Evolutionary conservation across 2,113 vertebrate genomes (phyloP).

Genomic region (Cephalopholis sonnerati): DNA sequence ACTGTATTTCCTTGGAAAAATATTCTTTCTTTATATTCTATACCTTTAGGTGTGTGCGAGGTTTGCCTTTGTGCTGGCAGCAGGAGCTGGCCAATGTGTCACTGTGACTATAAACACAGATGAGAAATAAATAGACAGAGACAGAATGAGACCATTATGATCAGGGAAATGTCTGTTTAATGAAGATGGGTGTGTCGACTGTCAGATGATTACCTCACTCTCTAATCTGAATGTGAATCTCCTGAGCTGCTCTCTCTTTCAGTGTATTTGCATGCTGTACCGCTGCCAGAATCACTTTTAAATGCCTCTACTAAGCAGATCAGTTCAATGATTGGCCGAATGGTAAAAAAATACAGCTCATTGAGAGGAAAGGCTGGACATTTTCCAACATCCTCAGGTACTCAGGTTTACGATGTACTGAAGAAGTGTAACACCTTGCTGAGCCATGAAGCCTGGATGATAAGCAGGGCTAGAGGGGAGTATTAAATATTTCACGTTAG

Average conservation of each 20-base stretch:
- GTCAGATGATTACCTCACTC: slow-evolving; percentile 14
- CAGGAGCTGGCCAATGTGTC: slow-evolving; percentile 1
- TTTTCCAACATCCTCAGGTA: neutral
- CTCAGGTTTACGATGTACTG: neutral
- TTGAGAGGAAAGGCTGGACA: neutral
- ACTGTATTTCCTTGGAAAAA: neutral
- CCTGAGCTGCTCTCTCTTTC: neutral
- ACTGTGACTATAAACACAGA: slow-evolving; percentile 23
- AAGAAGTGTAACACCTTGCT: slow-evolving; percentile 10
- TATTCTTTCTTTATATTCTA: neutral
- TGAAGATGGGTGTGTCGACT: slow-evolving; percentile 22
- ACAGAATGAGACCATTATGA: slow-evolving; percentile 45
- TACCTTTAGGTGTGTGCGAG: neutral
- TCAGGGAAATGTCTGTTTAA: slow-evolving; percentile 28
- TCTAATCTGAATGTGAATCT: slow-evolving; percentile 6
- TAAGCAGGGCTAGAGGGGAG: neutral
- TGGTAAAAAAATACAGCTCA: slow-evolving; percentile 8
- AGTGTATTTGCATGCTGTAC: neutral
- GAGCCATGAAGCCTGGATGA: slow-evolving; percentile 20
- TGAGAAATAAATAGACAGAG: slow-evolving; percentile 19
- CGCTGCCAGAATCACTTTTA: slow-evolving; percentile 6
- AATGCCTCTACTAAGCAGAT: neutral
- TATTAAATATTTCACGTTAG: slow-evolving; percentile 55
- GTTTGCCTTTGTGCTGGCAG: neutral
- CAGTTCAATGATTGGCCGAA: neutral